These are phyloP conservation scores for Hippasteria phrygiana DNA, from an alignment of 53 echinoderm and acorn worm species.

Conservation along the genomic window DNA sequence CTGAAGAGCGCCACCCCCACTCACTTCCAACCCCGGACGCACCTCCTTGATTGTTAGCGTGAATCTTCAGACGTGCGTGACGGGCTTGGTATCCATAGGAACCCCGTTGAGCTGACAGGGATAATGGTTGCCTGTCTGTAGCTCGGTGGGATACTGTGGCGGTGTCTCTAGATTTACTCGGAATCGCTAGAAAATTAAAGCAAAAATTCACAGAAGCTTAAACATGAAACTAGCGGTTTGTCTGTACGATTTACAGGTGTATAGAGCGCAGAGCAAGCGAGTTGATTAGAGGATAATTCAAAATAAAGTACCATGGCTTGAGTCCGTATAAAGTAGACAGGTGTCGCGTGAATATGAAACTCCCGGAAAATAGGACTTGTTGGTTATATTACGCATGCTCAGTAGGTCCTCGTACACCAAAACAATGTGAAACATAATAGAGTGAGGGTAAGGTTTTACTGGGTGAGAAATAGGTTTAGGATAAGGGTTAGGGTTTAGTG, in stretches of 20 bases:
- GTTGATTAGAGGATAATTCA: background rate
- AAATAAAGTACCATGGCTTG: too few species aligned
- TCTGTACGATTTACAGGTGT: background rate
- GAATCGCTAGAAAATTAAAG: slow-evolving; percentile 15
- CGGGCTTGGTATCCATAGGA: slow-evolving; percentile 73
- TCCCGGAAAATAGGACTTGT: too few species aligned
- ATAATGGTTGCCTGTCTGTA: slow-evolving; percentile 56
- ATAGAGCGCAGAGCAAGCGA: background rate
- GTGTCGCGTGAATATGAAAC: too few species aligned
- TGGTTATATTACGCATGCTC: too few species aligned
- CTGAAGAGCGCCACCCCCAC: background rate
- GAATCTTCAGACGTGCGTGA: slow-evolving; percentile 67
- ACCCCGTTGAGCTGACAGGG: slow-evolving; percentile 82
- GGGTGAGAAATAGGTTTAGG: too few species aligned
- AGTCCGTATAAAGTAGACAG: too few species aligned
- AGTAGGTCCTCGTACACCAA: too few species aligned
- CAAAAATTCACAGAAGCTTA: background rate
- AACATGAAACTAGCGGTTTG: too few species aligned
- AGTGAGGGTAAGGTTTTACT: too few species aligned
- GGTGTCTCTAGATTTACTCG: slow-evolving; percentile 58
- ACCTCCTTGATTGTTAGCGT: background rate
- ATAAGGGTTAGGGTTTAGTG: too few species aligned
- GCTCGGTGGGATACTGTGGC: slow-evolving; percentile 66
- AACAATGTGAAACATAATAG: too few species aligned
- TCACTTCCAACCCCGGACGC: background rate